Evolutionary conservation across 1,140 invertebrate genomes (phyloP), one percentile per base, ranked within the genome.

Genomic region (Leptopilina clavipes): DNA sequence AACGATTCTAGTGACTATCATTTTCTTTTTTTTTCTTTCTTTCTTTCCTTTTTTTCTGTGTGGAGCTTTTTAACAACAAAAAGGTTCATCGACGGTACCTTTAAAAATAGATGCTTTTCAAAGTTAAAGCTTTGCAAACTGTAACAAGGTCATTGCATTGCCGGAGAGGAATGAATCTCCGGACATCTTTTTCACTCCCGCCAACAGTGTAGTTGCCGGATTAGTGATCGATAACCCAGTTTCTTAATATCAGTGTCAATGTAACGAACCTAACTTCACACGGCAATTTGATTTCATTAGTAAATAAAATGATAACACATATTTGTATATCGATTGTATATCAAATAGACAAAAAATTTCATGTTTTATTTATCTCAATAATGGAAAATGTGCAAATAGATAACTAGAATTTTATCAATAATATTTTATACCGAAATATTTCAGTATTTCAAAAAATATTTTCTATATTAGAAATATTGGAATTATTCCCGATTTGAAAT

Each of bases 171-270:
- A 65, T 65, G 59, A n/a, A 65, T 65, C 19, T 65, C 25, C 7
- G 59, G 59, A 65, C 59, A 65, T 65, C 59, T 65, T 22, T 40
- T 59, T 25, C 22, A 59, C 22, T 19, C 59, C 25, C 25, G 56
- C 18, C 54, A 59, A 25, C 22, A 65, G 56, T 22, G 17, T 56
- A 59, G 56, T 31, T 31, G 59, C 12, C 25, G 11, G 59, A 65
- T 65, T 65, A 65, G 19, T 65, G 25, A 65, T 65, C 59, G 59
- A 65, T 65, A 65, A 65, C 59, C 59, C 22, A 65, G 22, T 65
- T 65, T 25, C 59, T 65, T 65, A 31, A 65, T n/a, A 65, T 65
- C 59, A 65, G 59, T 59, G 56, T 65, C 59, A 65, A 65, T 65
- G 22, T 65, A 22, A 65, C 25, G 22, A 22, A 11, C 59, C 59